Conservation (phyloP, 1,140 invertebrate species). For the Camponotus pennsylvanicus region DNA sequence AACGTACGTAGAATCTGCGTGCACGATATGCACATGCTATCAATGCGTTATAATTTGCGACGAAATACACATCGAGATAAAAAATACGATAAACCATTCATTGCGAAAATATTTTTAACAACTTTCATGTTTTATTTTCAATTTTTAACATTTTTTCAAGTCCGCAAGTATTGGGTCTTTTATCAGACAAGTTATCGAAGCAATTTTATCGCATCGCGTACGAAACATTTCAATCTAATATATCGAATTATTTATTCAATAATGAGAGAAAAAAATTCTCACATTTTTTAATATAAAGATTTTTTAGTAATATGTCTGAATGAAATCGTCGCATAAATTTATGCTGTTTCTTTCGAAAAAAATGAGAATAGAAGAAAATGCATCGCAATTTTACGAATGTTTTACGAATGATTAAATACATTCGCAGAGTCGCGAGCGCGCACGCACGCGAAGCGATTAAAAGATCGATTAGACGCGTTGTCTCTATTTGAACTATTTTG, state of each 20-base stretch:
- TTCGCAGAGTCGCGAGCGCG: conserved; percentile 38
- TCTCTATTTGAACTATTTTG: conserved; percentile 81
- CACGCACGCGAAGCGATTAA: conserved; percentile 60
- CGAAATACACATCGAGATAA: neutral
- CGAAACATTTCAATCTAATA: neutral
- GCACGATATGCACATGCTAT: conserved; percentile 4
- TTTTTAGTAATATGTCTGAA: neutral
- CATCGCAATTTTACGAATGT: neutral
- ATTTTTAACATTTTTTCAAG: neutral
- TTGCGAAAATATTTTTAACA: neutral
- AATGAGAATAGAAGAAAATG: neutral
- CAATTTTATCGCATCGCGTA: neutral
- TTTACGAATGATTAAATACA: conserved; percentile 42
- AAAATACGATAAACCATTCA: conserved; percentile 5
- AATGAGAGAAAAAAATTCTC: neutral
- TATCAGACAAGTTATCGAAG: neutral
- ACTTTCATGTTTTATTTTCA: neutral
- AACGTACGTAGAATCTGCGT: conserved; percentile 42
- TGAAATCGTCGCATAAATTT: conserved; percentile 10
- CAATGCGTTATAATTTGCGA: conserved; percentile 27
- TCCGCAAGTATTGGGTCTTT: neutral
- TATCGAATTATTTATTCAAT: neutral
- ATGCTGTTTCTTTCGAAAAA: neutral
- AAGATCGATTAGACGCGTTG: conserved; percentile 80
- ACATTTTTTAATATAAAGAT: neutral